phyloP scores from a whole-genome alignment of 2,113 vertebrate genomes.

The Thinocorus orbignyianus region DNA sequence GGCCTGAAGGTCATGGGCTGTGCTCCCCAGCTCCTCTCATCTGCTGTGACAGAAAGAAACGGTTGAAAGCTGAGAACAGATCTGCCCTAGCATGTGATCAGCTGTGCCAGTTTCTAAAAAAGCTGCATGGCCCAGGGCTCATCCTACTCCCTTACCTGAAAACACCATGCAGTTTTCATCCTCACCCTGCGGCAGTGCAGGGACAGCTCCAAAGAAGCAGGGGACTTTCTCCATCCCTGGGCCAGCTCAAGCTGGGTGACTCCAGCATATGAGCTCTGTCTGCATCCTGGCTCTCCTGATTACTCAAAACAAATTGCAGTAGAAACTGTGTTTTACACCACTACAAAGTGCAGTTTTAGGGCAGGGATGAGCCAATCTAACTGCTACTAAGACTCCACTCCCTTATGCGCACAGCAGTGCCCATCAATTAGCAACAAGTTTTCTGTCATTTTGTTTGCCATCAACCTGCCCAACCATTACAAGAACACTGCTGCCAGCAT shows the following conservation, averaged over 20 bases:
- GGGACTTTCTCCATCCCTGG: background rate
- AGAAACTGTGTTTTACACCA: background rate
- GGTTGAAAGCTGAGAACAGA: background rate
- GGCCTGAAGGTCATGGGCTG: accelerated
- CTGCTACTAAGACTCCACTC: background rate
- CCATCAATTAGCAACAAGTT: background rate
- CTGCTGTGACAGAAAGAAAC: background rate
- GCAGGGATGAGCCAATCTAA: background rate
- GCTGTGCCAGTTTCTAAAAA: background rate
- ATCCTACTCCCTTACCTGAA: background rate
- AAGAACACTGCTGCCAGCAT: background rate
- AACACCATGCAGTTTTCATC: background rate
- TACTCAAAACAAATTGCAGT: background rate
- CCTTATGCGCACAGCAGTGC: background rate
- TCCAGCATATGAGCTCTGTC: background rate
- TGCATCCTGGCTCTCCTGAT: accelerated
- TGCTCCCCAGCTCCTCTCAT: background rate
- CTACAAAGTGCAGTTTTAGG: background rate
- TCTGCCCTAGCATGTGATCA: background rate
- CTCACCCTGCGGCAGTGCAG: background rate
- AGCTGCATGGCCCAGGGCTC: background rate
- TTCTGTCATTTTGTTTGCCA: background rate
- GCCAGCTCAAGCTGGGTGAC: background rate
- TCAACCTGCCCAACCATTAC: background rate
- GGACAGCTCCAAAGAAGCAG: background rate